phyloP scores from a whole-genome alignment of 2,888 invertebrate genomes.

The Ormyrus pomaceus region DNA sequence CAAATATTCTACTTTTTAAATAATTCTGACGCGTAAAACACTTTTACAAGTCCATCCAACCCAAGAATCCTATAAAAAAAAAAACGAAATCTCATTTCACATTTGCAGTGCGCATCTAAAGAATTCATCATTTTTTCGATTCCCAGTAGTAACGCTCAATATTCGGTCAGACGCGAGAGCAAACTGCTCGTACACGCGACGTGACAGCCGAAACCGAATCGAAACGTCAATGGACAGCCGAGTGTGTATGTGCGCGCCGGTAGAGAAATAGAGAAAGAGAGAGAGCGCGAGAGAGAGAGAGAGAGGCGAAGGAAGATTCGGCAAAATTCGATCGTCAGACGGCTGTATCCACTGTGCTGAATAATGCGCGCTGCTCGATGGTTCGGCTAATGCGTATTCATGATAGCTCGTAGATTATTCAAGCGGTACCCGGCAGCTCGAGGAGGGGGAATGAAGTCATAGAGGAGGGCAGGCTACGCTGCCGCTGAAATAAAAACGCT shows the following conservation, averaged over 20 bases:
- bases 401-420: slow-evolving; percentile 53
- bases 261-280: too few relatives aligned
- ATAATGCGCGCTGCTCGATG: slow-evolving; percentile 48
- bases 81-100: too few relatives aligned
- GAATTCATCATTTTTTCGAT: slow-evolving; percentile 9
- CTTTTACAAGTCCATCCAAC: too few relatives aligned
- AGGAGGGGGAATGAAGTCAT: neutral
- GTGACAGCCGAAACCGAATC: neutral
- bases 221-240: too few relatives aligned
- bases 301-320: slow-evolving; percentile 21
- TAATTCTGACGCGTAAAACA: too few relatives aligned
- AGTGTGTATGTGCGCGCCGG: too few relatives aligned
- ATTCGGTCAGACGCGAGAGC: neutral
- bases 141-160: neutral
- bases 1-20: too few relatives aligned
- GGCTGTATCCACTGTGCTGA: slow-evolving; percentile 13
- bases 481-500: too few relatives aligned
- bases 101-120: neutral
- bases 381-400: slow-evolving; percentile 53
- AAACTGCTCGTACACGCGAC: too few relatives aligned
- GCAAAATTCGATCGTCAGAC: slow-evolving; percentile 40
- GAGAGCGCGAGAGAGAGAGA: too few relatives aligned
- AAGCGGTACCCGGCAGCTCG: slow-evolving; percentile 14
- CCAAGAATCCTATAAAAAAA: too few relatives aligned
- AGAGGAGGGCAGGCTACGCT: neutral